These are phyloP conservation scores for Zingel zingel DNA, from an alignment of 2,113 vertebrate species.

Conservation along the genomic window DNA sequence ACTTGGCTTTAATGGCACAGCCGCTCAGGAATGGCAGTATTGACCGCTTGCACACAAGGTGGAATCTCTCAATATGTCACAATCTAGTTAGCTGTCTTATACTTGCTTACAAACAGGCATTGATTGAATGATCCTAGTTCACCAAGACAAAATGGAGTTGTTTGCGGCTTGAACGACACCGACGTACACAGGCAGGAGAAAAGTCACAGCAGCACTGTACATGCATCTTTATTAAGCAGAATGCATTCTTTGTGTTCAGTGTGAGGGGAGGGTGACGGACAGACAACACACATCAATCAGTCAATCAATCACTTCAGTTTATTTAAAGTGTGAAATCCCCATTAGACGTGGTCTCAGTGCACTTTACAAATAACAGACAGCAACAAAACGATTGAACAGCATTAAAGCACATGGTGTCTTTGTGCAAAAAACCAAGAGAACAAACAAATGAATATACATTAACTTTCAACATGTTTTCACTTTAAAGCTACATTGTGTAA, in stretches of 20 bases:
- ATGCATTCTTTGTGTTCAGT: constrained; percentile 4
- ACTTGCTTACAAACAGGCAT: constrained; percentile 66
- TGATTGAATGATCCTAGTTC: constrained; percentile 66
- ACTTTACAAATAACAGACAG: too few relatives aligned
- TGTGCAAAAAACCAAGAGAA: background rate
- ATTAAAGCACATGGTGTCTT: background rate
- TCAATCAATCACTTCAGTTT: too few relatives aligned
- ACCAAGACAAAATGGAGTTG: constrained; percentile 38
- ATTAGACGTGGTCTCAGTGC: too few relatives aligned
- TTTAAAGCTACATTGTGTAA: background rate
- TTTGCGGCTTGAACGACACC: constrained; percentile 39
- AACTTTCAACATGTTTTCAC: constrained; percentile 10
- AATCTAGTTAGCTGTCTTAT: constrained; percentile 68
- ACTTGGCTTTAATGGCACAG: constrained; percentile 41
- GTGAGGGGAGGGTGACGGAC: background rate
- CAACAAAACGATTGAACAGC: too few relatives aligned
- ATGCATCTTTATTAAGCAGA: constrained; percentile 56
- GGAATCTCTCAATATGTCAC: constrained; percentile 76
- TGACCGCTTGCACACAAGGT: constrained; percentile 64
- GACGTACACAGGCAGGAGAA: constrained; percentile 58
- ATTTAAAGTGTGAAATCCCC: too few relatives aligned
- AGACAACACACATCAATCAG: constrained; percentile 10
- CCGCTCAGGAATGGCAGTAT: constrained; percentile 55
- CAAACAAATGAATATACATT: constrained; percentile 26
- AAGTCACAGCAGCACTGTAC: constrained; percentile 29